phyloP scores from a whole-genome alignment of 2,888 invertebrate genomes.

The Drosophila emarginata region DNA sequence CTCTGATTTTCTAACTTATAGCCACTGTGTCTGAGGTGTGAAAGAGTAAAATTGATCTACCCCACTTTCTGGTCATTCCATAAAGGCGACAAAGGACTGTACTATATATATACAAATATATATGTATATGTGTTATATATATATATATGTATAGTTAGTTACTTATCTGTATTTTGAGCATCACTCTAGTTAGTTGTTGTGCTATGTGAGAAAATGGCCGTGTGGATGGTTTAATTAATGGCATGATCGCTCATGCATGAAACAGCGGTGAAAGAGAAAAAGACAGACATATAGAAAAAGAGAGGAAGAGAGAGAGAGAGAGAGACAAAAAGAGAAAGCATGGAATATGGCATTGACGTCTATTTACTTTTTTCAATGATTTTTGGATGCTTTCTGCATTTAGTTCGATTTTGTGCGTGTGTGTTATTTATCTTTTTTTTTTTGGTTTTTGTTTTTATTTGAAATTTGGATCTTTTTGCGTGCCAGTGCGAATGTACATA shows the following conservation, averaged over 20 bases:
- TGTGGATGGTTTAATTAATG: not conserved
- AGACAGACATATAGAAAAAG: not conserved
- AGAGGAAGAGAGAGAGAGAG: not conserved
- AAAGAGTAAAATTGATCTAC: constrained; percentile 5
- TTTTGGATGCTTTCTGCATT: not conserved
- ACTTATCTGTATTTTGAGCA: constrained; percentile 15
- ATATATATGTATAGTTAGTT: constrained; percentile 22
- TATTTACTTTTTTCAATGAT: not conserved
- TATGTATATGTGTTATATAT: constrained; percentile 14
- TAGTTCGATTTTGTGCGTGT: not conserved
- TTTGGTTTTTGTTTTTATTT: not conserved
- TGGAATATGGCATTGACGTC: not conserved
- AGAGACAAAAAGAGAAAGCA: not conserved
- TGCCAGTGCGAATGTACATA: constrained; percentile 27
- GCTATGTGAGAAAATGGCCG: not conserved
- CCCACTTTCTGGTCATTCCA: constrained; percentile 19
- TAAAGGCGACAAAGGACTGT: constrained; percentile 29
- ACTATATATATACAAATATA: constrained; percentile 18
- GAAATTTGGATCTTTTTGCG: not conserved
- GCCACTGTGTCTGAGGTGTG: constrained; percentile 55
- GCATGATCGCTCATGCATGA: not conserved
- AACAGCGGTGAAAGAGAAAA: not conserved
- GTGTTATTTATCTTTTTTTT: not conserved
- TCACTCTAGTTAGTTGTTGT: not conserved
- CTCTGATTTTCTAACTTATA: constrained; percentile 24